Evolutionary conservation across 2,888 invertebrate species (phyloP).

Genomic region (Melieria omissa): DNA sequence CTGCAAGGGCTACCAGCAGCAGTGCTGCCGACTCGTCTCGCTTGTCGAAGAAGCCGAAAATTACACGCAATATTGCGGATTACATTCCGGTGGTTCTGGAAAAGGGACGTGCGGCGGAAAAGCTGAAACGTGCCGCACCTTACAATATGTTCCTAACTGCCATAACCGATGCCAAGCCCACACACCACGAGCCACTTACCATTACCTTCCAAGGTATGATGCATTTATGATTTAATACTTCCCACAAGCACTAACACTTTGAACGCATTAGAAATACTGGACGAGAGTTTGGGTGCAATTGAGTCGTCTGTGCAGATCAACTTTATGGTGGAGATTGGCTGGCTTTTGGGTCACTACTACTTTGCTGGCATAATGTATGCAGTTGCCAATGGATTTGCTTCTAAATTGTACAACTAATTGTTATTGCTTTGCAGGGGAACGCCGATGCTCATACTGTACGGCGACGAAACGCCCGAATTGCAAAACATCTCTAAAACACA

Average conservation of each 20-base stretch:
- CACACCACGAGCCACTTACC: conserved; percentile 74
- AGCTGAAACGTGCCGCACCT: conserved; percentile 76
- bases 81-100: conserved; percentile 71
- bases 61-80: conserved; percentile 59
- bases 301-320: conserved; percentile 86
- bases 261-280: conserved; percentile 75
- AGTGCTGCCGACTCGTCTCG: conserved; percentile 47
- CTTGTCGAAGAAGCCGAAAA: conserved; percentile 61
- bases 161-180: conserved; percentile 73
- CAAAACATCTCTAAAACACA: conserved; percentile 70
- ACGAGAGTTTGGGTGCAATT: conserved; percentile 79
- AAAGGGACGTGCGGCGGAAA: conserved; percentile 73
- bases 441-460: conserved; percentile 81
- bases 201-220: conserved; percentile 75
- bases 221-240: background rate
- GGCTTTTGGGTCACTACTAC: conserved; percentile 88
- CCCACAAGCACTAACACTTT: background rate
- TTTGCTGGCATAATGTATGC: conserved; percentile 77
- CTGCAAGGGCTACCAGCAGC: conserved; percentile 34
- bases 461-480: conserved; percentile 76
- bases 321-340: conserved; percentile 91
- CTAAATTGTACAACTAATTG: background rate
- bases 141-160: conserved; percentile 82
- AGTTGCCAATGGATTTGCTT: background rate
- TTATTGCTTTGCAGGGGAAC: conserved; percentile 69